phyloP scores from a whole-genome alignment of 2,797 vertebrate species.

The Lophotriccus pileatus region DNA sequence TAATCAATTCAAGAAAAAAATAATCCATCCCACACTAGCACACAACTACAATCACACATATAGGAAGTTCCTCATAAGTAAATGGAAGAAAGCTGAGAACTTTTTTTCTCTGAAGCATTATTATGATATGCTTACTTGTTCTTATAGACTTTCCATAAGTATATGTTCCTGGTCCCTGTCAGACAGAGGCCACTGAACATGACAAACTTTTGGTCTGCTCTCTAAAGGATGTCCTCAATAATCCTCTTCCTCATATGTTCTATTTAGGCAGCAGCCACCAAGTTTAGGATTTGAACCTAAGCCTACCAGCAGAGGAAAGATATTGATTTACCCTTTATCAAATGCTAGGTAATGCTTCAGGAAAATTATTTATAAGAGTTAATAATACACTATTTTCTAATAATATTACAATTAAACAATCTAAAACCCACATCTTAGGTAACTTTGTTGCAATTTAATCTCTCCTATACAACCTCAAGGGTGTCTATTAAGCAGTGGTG shows the following conservation, averaged over 20 bases:
- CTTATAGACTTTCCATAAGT: background rate
- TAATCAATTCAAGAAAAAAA: background rate
- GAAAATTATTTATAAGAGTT: background rate
- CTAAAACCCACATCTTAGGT: background rate
- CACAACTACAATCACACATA: background rate
- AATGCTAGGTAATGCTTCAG: background rate
- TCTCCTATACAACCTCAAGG: background rate
- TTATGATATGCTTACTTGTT: background rate
- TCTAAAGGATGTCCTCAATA: background rate
- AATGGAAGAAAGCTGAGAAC: background rate
- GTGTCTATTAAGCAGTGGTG: background rate
- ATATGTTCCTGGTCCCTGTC: background rate
- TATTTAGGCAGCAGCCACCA: background rate
- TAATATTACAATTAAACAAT: conserved; percentile 15
- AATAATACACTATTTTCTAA: conserved; percentile 1
- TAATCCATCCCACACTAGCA: background rate
- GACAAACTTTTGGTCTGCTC: background rate
- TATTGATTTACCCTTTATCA: background rate
- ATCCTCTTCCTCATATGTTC: background rate
- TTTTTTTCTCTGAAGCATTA: background rate
- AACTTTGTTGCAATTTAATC: conserved; percentile 12
- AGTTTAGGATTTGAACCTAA: background rate
- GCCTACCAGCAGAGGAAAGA: background rate
- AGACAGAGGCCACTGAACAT: background rate
- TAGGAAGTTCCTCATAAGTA: background rate